These are phyloP conservation scores for Lathronympha strigana DNA, from an alignment of 2,888 invertebrate species.

Conservation along the genomic window DNA sequence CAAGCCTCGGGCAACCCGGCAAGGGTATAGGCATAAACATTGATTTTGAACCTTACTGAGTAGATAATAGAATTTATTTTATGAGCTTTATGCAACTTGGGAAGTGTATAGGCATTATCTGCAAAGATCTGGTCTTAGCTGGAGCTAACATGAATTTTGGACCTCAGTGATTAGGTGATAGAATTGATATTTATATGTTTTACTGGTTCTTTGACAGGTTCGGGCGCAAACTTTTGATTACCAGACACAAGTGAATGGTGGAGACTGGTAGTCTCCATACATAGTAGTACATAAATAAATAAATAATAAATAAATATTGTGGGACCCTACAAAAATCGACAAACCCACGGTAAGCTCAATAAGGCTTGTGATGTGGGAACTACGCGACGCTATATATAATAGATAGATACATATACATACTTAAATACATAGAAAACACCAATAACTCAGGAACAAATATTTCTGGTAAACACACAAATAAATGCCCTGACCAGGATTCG, in stretches of 20 bases:
- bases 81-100: neutral
- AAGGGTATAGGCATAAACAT: constrained; percentile 6
- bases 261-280: neutral
- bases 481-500: too few relatives aligned
- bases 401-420: too few relatives aligned
- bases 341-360: too few relatives aligned
- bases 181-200: neutral
- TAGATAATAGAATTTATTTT: neutral
- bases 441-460: too few relatives aligned
- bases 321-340: too few relatives aligned
- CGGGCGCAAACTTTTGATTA: neutral
- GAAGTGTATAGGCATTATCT: neutral
- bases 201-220: neutral
- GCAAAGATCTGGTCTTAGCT: neutral
- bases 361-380: too few relatives aligned
- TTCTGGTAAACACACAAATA: too few relatives aligned
- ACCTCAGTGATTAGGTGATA: neutral
- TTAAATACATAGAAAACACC: too few relatives aligned
- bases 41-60: neutral
- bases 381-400: too few relatives aligned
- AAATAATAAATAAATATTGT: too few relatives aligned
- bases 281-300: too few relatives aligned
- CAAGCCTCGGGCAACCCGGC: constrained; percentile 6
- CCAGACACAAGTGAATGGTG: neutral
- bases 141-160: neutral